These are phyloP conservation scores for Crypturellus tataupa DNA, from an alignment of 2,797 vertebrate genomes.

Conservation along the genomic window DNA sequence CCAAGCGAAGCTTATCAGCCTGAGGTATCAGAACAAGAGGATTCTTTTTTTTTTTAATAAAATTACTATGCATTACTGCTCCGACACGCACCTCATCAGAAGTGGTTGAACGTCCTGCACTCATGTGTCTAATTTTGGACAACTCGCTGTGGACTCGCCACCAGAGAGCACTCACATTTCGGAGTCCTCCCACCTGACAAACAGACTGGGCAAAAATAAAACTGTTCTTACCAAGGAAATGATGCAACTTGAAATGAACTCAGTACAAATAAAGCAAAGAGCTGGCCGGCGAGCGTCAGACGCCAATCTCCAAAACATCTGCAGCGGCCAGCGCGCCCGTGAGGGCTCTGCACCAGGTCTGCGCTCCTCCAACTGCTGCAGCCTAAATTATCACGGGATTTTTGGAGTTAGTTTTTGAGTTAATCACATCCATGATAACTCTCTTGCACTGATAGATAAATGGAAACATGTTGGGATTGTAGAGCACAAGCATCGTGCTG, in stretches of 20 bases:
- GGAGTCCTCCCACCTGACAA: constrained; percentile 61
- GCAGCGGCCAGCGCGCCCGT: constrained; percentile 14
- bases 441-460: neutral
- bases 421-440: neutral
- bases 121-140: neutral
- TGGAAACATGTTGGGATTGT: neutral
- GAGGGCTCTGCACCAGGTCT: neutral
- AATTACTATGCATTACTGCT: neutral
- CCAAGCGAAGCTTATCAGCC: neutral
- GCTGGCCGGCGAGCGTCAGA: constrained; percentile 55
- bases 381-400: neutral
- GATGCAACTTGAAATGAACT: constrained; percentile 73
- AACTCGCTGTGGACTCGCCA: neutral
- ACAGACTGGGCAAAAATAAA: constrained; percentile 67
- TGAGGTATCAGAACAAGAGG: neutral
- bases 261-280: constrained; percentile 65
- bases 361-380: neutral
- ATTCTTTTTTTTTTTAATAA: neutral
- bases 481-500: neutral
- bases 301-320: constrained; percentile 73
- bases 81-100: neutral
- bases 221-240: constrained; percentile 77
- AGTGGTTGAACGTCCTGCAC: neutral
- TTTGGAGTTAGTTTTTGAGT: constrained; percentile 18
- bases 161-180: constrained; percentile 65